phyloP scores from a whole-genome alignment of 1,140 invertebrate genomes.

The Luehdorfia chinensis region DNA sequence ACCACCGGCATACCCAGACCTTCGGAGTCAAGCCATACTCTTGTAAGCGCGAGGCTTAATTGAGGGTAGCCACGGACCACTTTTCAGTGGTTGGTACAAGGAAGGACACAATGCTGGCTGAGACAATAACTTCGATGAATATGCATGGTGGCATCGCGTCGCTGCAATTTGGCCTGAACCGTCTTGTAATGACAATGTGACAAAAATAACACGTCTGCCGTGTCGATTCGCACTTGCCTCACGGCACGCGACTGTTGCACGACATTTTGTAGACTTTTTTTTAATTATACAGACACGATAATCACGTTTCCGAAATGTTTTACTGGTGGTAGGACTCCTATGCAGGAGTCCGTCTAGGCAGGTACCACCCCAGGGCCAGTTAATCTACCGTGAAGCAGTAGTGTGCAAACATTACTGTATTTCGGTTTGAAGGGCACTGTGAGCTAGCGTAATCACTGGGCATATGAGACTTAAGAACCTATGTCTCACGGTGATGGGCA shows the following conservation, averaged over 20 bases:
- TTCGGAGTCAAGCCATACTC: background rate
- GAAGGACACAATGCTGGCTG: constrained; percentile 44
- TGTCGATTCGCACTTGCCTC: background rate
- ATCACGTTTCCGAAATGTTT: background rate
- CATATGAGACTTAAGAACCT: too few species aligned
- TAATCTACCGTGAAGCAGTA: too few species aligned
- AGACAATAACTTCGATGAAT: constrained; percentile 60
- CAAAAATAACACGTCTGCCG: constrained; percentile 47
- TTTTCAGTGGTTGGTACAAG: constrained; percentile 25
- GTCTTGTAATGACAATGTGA: constrained; percentile 62
- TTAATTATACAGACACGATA: background rate
- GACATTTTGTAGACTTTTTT: background rate
- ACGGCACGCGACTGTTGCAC: constrained; percentile 11
- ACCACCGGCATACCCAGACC: constrained; percentile 25
- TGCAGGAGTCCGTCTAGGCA: too few species aligned
- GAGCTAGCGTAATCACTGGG: too few species aligned
- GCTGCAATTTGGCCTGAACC: constrained; percentile 57
- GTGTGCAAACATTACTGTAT: too few species aligned
- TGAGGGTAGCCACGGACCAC: constrained; percentile 20
- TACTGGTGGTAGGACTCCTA: too few species aligned
- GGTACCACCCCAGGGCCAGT: too few species aligned
- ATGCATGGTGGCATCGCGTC: constrained; percentile 54
- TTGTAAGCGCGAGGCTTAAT: background rate
- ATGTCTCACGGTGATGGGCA: too few species aligned
- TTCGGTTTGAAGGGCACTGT: too few species aligned